Evolutionary conservation across 2,888 invertebrate genomes (phyloP).

Genomic region (Aspidiotus rigidus): DNA sequence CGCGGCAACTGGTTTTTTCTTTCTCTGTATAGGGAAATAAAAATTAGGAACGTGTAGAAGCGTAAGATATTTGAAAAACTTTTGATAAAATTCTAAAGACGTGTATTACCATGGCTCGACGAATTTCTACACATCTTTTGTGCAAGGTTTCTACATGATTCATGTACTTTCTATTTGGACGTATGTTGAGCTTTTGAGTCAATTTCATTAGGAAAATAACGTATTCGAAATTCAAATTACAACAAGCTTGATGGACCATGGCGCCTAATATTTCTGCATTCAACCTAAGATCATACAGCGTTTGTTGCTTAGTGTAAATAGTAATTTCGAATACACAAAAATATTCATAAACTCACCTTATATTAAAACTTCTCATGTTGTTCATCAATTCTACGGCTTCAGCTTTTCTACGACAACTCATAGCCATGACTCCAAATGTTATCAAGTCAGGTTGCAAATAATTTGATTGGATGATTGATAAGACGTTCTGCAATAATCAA

Average conservation of each 20-base stretch:
- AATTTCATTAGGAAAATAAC: constrained; percentile 59
- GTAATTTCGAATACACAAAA: constrained; percentile 9
- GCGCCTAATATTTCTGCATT: constrained; percentile 68
- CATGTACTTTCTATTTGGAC: constrained; percentile 54
- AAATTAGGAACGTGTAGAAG: background rate
- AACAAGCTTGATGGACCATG: constrained; percentile 58
- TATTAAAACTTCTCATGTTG: constrained; percentile 51
- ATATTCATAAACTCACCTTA: constrained; percentile 34
- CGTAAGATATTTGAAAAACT: background rate
- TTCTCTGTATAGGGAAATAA: constrained; percentile 19
- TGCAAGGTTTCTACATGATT: constrained; percentile 56
- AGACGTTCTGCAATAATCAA: constrained; percentile 43
- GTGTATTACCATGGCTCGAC: constrained; percentile 37
- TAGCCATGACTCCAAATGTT: constrained; percentile 76
- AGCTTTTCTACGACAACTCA: constrained; percentile 59
- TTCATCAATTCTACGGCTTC: constrained; percentile 57
- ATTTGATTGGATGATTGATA: constrained; percentile 45
- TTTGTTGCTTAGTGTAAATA: constrained; percentile 10
- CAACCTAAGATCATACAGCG: constrained; percentile 45
- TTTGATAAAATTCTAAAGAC: no score
- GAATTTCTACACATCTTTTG: constrained; percentile 48
- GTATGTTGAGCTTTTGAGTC: constrained; percentile 53
- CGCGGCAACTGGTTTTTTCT: constrained; percentile 15
- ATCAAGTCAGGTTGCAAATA: constrained; percentile 59
- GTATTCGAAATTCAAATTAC: constrained; percentile 54